Conservation (phyloP, 2,113 vertebrate genomes). For the Cyprinodon tularosa region DNA sequence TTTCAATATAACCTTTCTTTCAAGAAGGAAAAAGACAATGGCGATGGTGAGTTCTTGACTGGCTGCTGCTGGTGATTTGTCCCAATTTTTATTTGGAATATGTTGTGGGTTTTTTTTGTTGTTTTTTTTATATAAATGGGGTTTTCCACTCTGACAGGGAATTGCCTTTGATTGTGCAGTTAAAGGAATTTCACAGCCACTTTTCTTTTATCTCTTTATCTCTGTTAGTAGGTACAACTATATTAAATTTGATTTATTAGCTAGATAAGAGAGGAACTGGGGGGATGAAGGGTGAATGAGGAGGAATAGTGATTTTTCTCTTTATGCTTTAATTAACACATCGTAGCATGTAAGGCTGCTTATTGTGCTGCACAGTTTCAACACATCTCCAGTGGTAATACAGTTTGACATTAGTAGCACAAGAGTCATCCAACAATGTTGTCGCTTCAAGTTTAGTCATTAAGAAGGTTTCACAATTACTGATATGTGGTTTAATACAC, state of each 20-base stretch:
- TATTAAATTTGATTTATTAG: slow-evolving; percentile 64
- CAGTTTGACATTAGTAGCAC: slow-evolving; percentile 19
- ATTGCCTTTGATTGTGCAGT: slow-evolving; percentile 67
- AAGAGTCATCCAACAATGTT: slow-evolving; percentile 7
- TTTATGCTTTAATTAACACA: slow-evolving; percentile 82
- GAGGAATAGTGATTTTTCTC: slow-evolving; percentile 73
- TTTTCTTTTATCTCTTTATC: slow-evolving; percentile 81
- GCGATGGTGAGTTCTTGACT: slow-evolving; percentile 85
- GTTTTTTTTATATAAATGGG: slow-evolving; percentile 88
- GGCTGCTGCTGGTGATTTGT: slow-evolving; percentile 83
- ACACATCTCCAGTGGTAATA: slow-evolving; percentile 38
- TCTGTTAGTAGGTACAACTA: slow-evolving; percentile 74
- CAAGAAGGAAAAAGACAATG: slow-evolving; percentile 65
- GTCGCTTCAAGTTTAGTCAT: slow-evolving; percentile 2
- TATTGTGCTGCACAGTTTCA: slow-evolving; percentile 36
- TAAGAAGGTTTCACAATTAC: background rate
- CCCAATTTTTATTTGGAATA: slow-evolving; percentile 83
- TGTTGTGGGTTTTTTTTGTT: slow-evolving; percentile 69
- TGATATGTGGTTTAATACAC: slow-evolving; percentile 1
- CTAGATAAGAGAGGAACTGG: slow-evolving; percentile 64
- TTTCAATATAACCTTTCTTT: slow-evolving; percentile 51
- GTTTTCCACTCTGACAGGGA: slow-evolving; percentile 81
- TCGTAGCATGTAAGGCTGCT: slow-evolving; percentile 60
- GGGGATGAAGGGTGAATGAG: slow-evolving; percentile 69
- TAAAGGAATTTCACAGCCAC: slow-evolving; percentile 30